Percentiles rank a stretch among this genome's conserved stretches.
These are phyloP conservation scores for Myopa testacea DNA, from an alignment of 2,888 invertebrate genomes.

Conservation along the genomic window DNA sequence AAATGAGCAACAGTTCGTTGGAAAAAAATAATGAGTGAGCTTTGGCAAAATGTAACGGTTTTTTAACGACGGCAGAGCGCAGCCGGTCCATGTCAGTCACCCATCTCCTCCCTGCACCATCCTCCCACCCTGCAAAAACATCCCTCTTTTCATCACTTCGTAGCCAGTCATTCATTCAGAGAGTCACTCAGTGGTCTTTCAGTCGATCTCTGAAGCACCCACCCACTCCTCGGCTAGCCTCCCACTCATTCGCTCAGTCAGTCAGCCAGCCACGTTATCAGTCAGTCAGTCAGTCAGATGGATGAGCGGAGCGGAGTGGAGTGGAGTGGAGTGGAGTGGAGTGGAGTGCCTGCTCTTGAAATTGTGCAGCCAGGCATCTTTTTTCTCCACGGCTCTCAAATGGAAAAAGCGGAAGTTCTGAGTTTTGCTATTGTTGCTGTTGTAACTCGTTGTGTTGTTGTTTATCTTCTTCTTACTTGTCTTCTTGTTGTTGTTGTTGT, in stretches of 20 bases:
- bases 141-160: not conserved
- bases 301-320: not conserved
- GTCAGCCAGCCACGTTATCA: too few relatives aligned
- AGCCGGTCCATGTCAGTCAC: constrained; percentile 13
- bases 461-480: not conserved
- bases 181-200: not conserved
- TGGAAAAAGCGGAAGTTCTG: too few relatives aligned
- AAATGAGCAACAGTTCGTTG: constrained; percentile 46
- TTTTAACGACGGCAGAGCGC: constrained; percentile 10
- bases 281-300: too few relatives aligned
- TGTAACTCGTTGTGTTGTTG: too few relatives aligned
- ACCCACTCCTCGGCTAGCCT: not conserved
- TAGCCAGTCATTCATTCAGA: not conserved
- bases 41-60: constrained; percentile 57
- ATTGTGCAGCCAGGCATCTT: too few relatives aligned
- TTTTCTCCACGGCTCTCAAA: too few relatives aligned
- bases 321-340: too few relatives aligned
- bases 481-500: not conserved
- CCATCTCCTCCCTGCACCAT: not conserved
- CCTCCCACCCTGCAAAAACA: too few relatives aligned
- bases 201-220: not conserved
- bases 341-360: too few relatives aligned
- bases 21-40: constrained; percentile 37
- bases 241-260: too few relatives aligned
- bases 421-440: too few relatives aligned